phyloP scores from a whole-genome alignment of 2,113 vertebrate species.

The Phrynocephalus versicolor region DNA sequence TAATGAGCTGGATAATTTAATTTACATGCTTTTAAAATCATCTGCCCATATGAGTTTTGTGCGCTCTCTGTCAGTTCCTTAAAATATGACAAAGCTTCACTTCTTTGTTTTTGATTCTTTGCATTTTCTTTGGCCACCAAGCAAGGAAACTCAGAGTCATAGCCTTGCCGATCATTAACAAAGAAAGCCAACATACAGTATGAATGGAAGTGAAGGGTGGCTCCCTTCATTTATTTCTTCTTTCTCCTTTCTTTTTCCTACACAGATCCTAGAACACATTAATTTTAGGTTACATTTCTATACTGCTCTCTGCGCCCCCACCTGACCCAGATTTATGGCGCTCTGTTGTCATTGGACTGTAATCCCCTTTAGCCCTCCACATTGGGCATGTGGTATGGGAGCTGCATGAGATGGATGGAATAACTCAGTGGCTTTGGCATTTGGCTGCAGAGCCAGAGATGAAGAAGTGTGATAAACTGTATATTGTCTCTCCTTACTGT shows the following conservation, averaged over 20 bases:
- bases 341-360: background rate
- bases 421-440: too few relatives aligned
- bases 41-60: slow-evolving; percentile 8
- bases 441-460: too few relatives aligned
- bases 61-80: slow-evolving; percentile 19
- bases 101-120: slow-evolving; percentile 4
- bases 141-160: slow-evolving; percentile 10
- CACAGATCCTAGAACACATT: slow-evolving; percentile 32
- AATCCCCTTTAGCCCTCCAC: background rate
- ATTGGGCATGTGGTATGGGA: background rate
- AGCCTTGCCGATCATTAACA: slow-evolving; percentile 24
- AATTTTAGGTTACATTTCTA: slow-evolving; percentile 40
- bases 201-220: slow-evolving; percentile 6
- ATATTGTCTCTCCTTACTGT: too few relatives aligned
- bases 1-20: slow-evolving; percentile 32
- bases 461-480: too few relatives aligned
- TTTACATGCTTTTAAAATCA: slow-evolving; percentile 33
- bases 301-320: too few relatives aligned
- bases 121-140: slow-evolving; percentile 8
- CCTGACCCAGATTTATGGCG: slow-evolving; percentile 1
- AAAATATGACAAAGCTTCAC: slow-evolving; percentile 20
- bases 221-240: slow-evolving; percentile 14
- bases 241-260: slow-evolving; percentile 43
- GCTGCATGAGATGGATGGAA: too few relatives aligned
- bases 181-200: slow-evolving; percentile 38